A percentile compares a stretch with the other conserved stretches of the same genome.
phyloP scores from a whole-genome alignment of 2,113 vertebrate species.

The Orientallactaga bullata region DNA sequence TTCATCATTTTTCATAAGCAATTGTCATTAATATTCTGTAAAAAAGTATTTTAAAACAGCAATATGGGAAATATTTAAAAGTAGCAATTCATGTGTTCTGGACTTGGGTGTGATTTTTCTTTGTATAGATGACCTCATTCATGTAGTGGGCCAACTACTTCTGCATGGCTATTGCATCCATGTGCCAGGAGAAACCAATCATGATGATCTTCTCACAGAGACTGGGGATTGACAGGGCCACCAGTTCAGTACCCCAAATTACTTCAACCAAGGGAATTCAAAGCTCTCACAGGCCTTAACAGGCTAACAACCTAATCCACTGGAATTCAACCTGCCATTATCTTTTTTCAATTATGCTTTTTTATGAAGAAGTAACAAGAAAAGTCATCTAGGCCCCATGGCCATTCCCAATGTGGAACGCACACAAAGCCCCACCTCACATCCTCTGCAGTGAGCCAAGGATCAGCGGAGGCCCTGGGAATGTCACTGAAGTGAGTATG shows the following conservation, averaged over 20 bases:
- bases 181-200: not conserved
- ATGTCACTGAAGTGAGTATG: not conserved
- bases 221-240: not conserved
- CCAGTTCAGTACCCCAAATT: not conserved
- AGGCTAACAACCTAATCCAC: not conserved
- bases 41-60: not conserved
- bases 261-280: not conserved
- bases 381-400: not conserved
- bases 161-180: too few species aligned
- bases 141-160: not conserved
- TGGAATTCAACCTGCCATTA: not conserved
- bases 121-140: not conserved
- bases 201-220: not conserved
- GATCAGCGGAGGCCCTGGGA: not conserved
- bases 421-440: too few species aligned
- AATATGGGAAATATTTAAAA: not conserved
- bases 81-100: not conserved
- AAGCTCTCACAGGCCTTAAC: not conserved
- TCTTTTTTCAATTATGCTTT: not conserved
- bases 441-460: not conserved
- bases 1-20: not conserved
- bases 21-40: not conserved
- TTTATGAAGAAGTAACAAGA: slow-evolving; percentile 14
- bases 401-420: not conserved
- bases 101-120: not conserved